These are phyloP conservation scores for Ophioderma brevispina DNA, from an alignment of 35 echinoderm and acorn worm genomes.

Conservation along the genomic window DNA sequence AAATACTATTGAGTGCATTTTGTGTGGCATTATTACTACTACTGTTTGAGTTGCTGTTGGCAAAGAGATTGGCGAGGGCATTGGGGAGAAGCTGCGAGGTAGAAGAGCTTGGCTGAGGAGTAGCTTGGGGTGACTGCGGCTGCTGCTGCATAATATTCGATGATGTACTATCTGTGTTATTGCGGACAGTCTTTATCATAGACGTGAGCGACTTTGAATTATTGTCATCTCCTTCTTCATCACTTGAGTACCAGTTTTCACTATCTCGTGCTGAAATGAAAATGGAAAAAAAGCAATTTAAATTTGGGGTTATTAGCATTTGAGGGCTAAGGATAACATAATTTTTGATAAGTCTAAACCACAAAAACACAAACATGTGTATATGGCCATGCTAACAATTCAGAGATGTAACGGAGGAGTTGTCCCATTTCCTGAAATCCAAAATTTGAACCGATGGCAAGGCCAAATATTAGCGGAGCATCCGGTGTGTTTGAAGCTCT, in stretches of 20 bases:
- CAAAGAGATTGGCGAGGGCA: slow-evolving; percentile 64
- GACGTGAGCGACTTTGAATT: not conserved
- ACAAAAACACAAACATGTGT: too few species aligned
- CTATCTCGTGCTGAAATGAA: slow-evolving; percentile 48
- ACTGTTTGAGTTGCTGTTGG: not conserved
- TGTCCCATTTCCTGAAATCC: too few species aligned
- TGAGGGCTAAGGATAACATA: too few species aligned
- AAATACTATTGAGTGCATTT: slow-evolving; percentile 34
- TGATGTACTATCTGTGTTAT: not conserved
- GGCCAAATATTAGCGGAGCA: too few species aligned
- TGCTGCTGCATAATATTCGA: not conserved
- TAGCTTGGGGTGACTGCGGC: not conserved
- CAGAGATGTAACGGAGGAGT: too few species aligned
- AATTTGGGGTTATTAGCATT: too few species aligned
- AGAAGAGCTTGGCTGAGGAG: not conserved
- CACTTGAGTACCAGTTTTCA: slow-evolving; percentile 94
- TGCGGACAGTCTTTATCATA: slow-evolving; percentile 22
- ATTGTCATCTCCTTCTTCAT: slow-evolving; percentile 65
- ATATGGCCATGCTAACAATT: too few species aligned
- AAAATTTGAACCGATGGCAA: too few species aligned
- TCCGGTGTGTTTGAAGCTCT: too few species aligned
- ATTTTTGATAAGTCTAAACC: too few species aligned
- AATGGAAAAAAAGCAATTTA: too few species aligned
- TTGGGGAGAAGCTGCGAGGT: slow-evolving; percentile 24
- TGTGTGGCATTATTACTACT: not conserved